These are phyloP conservation scores for Dyspetes luteomarginatus DNA, from an alignment of 2,888 invertebrate genomes.

Conservation along the genomic window DNA sequence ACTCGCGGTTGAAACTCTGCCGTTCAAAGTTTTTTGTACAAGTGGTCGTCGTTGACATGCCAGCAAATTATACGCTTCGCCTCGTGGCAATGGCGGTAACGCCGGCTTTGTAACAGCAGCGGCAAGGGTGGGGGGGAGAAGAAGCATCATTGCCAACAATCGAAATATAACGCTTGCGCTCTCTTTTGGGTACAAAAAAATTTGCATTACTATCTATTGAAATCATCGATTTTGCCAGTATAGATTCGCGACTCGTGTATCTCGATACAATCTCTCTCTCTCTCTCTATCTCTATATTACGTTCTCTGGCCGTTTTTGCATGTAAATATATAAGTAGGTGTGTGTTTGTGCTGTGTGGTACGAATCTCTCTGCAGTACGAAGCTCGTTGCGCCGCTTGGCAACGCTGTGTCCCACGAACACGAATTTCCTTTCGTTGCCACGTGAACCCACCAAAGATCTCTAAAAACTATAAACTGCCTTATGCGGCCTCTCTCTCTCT, in stretches of 20 bases:
- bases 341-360: background rate
- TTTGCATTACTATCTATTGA: slow-evolving; percentile 55
- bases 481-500: slow-evolving; percentile 29
- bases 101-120: too few species aligned
- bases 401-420: slow-evolving; percentile 62
- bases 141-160: slow-evolving; percentile 7
- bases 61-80: slow-evolving; percentile 21
- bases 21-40: background rate
- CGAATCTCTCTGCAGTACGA: background rate
- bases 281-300: background rate
- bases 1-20: slow-evolving; percentile 36
- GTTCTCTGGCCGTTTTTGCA: slow-evolving; percentile 19
- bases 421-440: slow-evolving; percentile 70
- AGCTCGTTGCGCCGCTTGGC: slow-evolving; percentile 54
- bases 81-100: slow-evolving; percentile 40
- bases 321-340: background rate
- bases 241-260: slow-evolving; percentile 33
- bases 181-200: slow-evolving; percentile 41
- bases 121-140: background rate
- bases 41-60: slow-evolving; percentile 39
- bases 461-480: slow-evolving; percentile 59
- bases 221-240: slow-evolving; percentile 55
- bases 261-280: slow-evolving; percentile 18
- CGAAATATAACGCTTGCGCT: background rate
- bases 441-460: slow-evolving; percentile 67